These are phyloP conservation scores for Gymnocephalus cernua DNA, from an alignment of 2,113 vertebrate species.

Conservation along the genomic window DNA sequence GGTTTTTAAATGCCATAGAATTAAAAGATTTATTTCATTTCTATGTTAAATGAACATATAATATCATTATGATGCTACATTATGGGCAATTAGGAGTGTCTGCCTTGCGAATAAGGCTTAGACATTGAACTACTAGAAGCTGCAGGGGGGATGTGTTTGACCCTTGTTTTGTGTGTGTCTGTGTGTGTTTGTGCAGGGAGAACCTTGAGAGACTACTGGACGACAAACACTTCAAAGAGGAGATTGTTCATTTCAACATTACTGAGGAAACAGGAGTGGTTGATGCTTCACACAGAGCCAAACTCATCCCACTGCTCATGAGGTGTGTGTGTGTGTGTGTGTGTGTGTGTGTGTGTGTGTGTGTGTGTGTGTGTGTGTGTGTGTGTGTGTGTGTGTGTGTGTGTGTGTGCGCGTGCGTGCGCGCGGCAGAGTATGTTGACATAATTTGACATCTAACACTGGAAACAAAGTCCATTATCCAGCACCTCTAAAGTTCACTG, in stretches of 20 bases:
- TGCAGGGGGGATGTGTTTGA: background rate
- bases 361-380: slow-evolving; percentile 70
- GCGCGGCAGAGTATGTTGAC: too few species aligned
- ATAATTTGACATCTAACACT: background rate
- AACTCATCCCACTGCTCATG: slow-evolving; percentile 93
- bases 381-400: slow-evolving; percentile 70
- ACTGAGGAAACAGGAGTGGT: slow-evolving; percentile 91
- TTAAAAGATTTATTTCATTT: too few species aligned
- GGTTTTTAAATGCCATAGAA: background rate
- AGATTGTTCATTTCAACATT: slow-evolving; percentile 95
- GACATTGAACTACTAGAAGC: background rate
- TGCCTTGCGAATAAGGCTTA: background rate
- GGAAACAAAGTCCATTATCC: too few species aligned
- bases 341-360: background rate
- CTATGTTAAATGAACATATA: background rate
- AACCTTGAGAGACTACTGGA: slow-evolving; percentile 93
- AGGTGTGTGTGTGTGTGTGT: slow-evolving; percentile 83
- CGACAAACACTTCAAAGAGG: slow-evolving; percentile 96
- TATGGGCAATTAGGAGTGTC: background rate
- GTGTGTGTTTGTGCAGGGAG: slow-evolving; percentile 83
- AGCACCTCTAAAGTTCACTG: too few species aligned
- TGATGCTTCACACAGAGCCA: slow-evolving; percentile 87
- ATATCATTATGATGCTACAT: background rate
- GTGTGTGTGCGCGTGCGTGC: too few species aligned
- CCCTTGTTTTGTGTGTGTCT: background rate